phyloP scores from a whole-genome alignment of 2,113 vertebrate genomes.

The Athene noctua region DNA sequence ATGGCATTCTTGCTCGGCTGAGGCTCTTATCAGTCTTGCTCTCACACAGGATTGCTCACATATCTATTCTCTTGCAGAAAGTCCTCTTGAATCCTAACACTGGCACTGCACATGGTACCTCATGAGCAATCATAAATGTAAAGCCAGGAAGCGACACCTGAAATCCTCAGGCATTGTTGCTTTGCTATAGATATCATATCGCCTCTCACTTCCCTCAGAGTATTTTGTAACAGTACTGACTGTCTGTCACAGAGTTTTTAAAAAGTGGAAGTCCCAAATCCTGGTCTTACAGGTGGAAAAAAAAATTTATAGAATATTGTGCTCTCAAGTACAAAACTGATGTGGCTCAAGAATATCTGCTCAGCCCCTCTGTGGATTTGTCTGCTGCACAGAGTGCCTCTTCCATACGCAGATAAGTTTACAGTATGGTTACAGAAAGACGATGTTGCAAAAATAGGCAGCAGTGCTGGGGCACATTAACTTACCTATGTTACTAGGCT shows the following conservation, averaged over 20 bases:
- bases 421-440: fast-evolving
- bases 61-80: too few relatives aligned
- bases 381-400: neutral
- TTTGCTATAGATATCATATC: neutral
- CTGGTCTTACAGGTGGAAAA: neutral
- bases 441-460: neutral
- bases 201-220: neutral
- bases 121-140: neutral
- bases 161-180: neutral
- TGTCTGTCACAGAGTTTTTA: neutral
- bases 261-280: neutral
- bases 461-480: neutral
- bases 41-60: too few relatives aligned
- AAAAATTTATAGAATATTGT: neutral
- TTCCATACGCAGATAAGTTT: neutral
- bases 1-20: too few relatives aligned
- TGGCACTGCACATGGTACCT: neutral
- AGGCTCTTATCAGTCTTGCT: too few relatives aligned
- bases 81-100: too few relatives aligned
- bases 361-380: neutral
- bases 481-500: neutral
- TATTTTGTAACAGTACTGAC: neutral
- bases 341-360: neutral
- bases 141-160: neutral
- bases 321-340: neutral